Percentiles rank a stretch among this genome's conserved stretches.
Conservation (phyloP, 1,140 invertebrate genomes). For the Cepaea nemoralis region DNA sequence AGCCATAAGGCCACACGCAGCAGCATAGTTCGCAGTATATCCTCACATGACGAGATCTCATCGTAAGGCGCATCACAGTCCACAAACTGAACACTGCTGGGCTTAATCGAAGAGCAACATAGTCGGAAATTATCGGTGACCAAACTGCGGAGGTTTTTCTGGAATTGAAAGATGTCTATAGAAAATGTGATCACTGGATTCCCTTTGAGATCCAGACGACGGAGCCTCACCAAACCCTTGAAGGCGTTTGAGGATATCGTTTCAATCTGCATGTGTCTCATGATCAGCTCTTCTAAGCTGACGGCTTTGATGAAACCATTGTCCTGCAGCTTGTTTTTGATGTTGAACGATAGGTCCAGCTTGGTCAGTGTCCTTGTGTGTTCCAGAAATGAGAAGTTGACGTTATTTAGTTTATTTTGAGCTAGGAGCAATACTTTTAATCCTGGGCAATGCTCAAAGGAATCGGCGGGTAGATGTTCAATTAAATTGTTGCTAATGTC, state of each 20-base stretch:
- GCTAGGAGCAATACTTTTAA: slow-evolving; percentile 4
- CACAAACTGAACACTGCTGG: slow-evolving; percentile 16
- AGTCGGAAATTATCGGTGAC: slow-evolving; percentile 44
- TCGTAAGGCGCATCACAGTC: slow-evolving; percentile 46
- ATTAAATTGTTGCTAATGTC: slow-evolving; percentile 35
- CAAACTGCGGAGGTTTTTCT: slow-evolving; percentile 40
- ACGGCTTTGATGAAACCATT: neutral
- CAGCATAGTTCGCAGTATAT: slow-evolving; percentile 42
- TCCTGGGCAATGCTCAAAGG: slow-evolving; percentile 13
- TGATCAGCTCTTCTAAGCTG: slow-evolving; percentile 24
- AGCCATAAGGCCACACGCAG: slow-evolving; percentile 47
- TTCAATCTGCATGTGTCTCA: slow-evolving; percentile 13
- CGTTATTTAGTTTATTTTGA: slow-evolving; percentile 2
- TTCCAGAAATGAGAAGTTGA: neutral
- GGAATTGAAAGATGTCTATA: slow-evolving; percentile 41
- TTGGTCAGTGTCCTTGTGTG: neutral
- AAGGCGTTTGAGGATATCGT: slow-evolving; percentile 28
- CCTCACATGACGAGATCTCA: slow-evolving; percentile 50
- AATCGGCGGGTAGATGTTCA: neutral
- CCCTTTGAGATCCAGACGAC: slow-evolving; percentile 35
- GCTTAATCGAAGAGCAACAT: slow-evolving; percentile 45
- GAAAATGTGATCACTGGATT: slow-evolving; percentile 39
- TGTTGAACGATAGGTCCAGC: slow-evolving; percentile 21
- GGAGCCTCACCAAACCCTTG: neutral
- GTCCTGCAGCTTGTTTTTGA: neutral